Evolutionary conservation across 2,797 vertebrate genomes (phyloP), one percentile per base, ranked within the genome.

Genomic region (Ceryle rudis): DNA sequence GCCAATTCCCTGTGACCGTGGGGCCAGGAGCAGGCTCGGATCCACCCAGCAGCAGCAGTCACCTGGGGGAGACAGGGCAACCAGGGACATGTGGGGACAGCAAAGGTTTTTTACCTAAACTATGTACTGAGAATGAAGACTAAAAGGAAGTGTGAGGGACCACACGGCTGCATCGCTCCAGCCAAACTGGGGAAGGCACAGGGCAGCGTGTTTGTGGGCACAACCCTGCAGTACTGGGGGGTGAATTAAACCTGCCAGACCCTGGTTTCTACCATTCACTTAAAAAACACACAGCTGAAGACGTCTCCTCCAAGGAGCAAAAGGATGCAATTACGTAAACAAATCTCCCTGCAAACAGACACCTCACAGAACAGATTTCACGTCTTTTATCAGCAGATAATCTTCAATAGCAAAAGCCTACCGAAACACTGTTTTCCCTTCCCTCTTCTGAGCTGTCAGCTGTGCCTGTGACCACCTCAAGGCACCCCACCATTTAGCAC

Each of bases 401-500:
- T 55, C 70, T 65, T 49, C 66, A 42, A 37, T 0, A 75, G 37
- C 39, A 84, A 33, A 62, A 92, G 33, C 51, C 65, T 14, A 79
- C n/a, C 46, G 75, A 61, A 89, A 41, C n/a, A 66, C 14, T 19
- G 2, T 26, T 57, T 55, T 66, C 64, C 52, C 54, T 81, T 79
- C 12, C 35, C 52, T 39, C 64, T 49, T 60, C 62, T 10, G 37
- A 55, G 12, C 1, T 37, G 26, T 23, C 69, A n/a, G 39, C 18
- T 62, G 65, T 33, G 31, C 35, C 19, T 15, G 28, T 11, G 39
- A 20, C 61, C 41, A 19, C 6, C 7, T 17, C 44, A 28, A 15
- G 0, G 1, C 51, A 46, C 54, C 14, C 8, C 14, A 21, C 37
- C 2, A 7, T 5, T 13, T 13, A 87, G 33, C 66, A 39, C 2